These are phyloP conservation scores for Pogonomyrmex californicus DNA, from an alignment of 1,140 invertebrate genomes.

Conservation along the genomic window DNA sequence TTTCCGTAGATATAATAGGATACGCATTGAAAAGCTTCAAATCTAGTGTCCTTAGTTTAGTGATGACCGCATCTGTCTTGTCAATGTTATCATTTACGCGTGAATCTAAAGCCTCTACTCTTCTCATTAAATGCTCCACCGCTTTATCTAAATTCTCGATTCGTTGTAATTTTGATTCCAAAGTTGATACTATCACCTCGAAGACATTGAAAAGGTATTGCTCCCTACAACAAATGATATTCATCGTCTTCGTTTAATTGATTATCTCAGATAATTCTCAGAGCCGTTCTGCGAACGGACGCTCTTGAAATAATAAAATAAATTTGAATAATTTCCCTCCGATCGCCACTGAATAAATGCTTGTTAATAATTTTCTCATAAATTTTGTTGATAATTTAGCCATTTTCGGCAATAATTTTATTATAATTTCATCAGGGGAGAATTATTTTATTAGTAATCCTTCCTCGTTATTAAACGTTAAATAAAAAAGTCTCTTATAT, in stretches of 20 bases:
- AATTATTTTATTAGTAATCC: neutral
- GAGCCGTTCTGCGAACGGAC: neutral
- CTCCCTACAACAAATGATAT: conserved; percentile 90
- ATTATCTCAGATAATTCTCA: neutral
- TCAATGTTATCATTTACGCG: conserved; percentile 94
- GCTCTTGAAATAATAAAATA: neutral
- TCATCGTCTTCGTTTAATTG: neutral
- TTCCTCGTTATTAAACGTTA: neutral
- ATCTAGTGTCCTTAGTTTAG: conserved; percentile 91
- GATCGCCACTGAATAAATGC: neutral
- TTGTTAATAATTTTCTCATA: neutral
- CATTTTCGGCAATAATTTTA: neutral
- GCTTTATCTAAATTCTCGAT: conserved; percentile 95
- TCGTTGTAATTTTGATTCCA: conserved; percentile 94
- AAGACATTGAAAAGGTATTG: conserved; percentile 96
- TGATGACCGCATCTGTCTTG: conserved; percentile 93
- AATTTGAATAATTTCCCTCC: neutral
- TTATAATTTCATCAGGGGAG: neutral
- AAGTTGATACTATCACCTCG: conserved; percentile 94
- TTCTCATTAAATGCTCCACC: conserved; percentile 93
- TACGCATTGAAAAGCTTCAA: conserved; percentile 90
- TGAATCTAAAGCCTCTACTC: conserved; percentile 93
- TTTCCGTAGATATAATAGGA: conserved; percentile 76
- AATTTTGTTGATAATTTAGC: neutral
- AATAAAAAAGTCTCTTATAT: neutral